Base-by-base conservation (phyloP, 2,888 invertebrate species). In the Agrotis clavis region DNA sequence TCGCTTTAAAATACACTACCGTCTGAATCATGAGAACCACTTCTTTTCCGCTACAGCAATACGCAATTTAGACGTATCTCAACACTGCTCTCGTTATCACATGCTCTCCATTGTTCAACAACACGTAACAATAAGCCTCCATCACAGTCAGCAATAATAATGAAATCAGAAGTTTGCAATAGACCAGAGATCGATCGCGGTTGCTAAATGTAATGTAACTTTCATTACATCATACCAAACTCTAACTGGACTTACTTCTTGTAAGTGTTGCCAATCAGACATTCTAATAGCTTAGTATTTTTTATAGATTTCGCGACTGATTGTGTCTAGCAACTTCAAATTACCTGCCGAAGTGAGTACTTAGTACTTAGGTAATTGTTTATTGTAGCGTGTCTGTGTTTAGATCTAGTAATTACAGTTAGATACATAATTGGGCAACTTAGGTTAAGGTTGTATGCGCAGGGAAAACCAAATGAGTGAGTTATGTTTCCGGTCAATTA, bases 361-460 rank as follows among this genome's bases (percentile, higher is more conserved):
- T 61, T 54, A 65, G 75, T 60, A 59, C 19, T 57, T 19, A 41
- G 45, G 21, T 67, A 19, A 48, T 62, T 67, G 50, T 64, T 59
- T 67, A 73, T 18, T 71, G 57, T 73, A 54, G 74, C 80, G 74
- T 82, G 76, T 70, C 61, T 63, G 41, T 14, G 47, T 69, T 66
- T 72, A 18, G 30, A 47, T 74, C 25, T 30, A 19, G 53, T 68
- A 50, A 60, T 77, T 59, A 59, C 62, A 59, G 4, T 59, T 61
- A 21, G 19, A 45, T 74, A 54, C 11, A 11, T 64, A 71, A 59
- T 61, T 50, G 35, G 35, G n/a, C 5, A 62, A 54, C 2, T 35
- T 48, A 30, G 41, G 30, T 54, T 53, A 60, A 67, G 19, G 25
- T 75, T 68, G 71, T 72, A 60, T 68, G 35, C 47, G 18, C 19